Base-by-base conservation (phyloP, 2,797 vertebrate species). In the Setipinna tenuifilis region DNA sequence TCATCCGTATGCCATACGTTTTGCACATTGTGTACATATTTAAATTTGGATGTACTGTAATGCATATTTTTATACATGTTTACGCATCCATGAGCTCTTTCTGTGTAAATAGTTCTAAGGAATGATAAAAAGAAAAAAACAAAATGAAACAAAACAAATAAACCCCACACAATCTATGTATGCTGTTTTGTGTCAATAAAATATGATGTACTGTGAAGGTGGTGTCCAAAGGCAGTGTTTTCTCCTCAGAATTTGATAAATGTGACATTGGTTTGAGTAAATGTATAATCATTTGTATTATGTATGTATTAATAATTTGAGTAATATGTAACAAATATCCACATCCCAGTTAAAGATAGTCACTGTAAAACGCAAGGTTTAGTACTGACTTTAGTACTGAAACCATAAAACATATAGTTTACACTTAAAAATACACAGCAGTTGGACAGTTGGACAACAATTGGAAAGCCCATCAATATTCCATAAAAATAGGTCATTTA, bases 1-100 rank as follows among this genome's bases (percentile, higher is more conserved):
- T 92, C 93, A 89, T 97, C 94, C 95, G 95, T 96, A 85, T 95
- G 96, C 97, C 97, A 97, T 97, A 97, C 91, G 93, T 98, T 98
- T 99, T 98, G 98, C 98, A 99, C 98, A 99, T 96, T 97, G 97
- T 99, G 98, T 97, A 99, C 96, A 99, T 96, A 96, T 95, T 95
- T 95, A 88, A 95, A 96, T 95, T 54, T 54, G 95, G 92, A 96
- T 96, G 97, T 97, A 95, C 96, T 94, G 97, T 97, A 95, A 96
- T 94, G 97, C 98, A 96, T 98, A 98, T 97, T 97, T 96, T 96
- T 99, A 96, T 99, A 97, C 97, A 97, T 97, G 96, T 98, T 95
- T 96, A 96, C 95, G 94, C 95, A 94, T 96, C 95, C 96, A 97
- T 96, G 93, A 95, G 93, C 96, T 95, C 94, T 96, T 94, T 97